Conservation (phyloP, 2,113 vertebrate genomes). For the Erinaceus europaeus region DNA sequence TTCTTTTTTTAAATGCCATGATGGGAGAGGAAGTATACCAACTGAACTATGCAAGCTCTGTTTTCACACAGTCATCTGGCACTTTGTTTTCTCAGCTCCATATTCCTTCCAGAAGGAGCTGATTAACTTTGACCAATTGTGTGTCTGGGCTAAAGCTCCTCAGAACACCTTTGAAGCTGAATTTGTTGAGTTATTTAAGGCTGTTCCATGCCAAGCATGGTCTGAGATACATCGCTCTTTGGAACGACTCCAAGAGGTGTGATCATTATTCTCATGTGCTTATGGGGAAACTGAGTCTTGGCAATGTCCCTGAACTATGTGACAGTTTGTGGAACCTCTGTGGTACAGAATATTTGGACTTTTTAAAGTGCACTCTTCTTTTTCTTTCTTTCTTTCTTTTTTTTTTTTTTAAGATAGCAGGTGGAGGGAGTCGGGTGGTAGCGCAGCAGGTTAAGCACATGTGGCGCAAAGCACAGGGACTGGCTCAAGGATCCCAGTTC, state of each 20-base stretch:
- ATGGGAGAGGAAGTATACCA: not conserved
- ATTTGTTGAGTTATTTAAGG: not conserved
- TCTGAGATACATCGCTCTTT: not conserved
- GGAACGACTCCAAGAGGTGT: not conserved
- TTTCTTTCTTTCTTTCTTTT: no score
- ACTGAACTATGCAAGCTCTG: not conserved
- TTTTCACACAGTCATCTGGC: conserved; percentile 8
- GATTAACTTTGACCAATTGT: conserved; percentile 19
- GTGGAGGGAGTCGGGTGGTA: no score
- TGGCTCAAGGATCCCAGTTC: no score
- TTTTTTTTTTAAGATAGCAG: no score
- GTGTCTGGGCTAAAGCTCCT: not conserved
- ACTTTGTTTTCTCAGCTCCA: conserved; percentile 30
- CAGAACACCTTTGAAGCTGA: not conserved
- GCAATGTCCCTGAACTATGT: not conserved
- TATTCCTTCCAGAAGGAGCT: not conserved
- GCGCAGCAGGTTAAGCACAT: no score
- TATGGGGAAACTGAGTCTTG: not conserved
- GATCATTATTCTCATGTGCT: not conserved
- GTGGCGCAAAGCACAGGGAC: no score
- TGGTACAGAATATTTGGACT: not conserved
- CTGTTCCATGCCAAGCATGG: not conserved
- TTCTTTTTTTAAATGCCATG: not conserved
- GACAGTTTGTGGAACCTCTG: not conserved
- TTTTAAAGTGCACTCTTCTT: not conserved